Evolutionary conservation across 2,888 invertebrate genomes (phyloP).

Genomic region (Nycteola revayana): DNA sequence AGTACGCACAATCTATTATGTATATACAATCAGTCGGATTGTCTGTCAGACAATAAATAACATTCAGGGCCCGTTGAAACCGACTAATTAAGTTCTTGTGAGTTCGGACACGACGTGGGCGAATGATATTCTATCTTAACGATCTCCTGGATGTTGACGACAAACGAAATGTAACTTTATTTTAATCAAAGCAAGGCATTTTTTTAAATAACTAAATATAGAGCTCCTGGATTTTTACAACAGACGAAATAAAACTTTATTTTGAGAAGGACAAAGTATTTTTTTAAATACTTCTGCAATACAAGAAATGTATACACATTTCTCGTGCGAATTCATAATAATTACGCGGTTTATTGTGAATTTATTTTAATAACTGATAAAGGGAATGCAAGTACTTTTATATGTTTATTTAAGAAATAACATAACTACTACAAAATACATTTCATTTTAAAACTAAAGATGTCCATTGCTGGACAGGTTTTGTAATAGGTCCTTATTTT

Average conservation of each 20-base stretch:
- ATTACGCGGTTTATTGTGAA: conserved; percentile 50
- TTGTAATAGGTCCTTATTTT: no score
- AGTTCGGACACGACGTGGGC: conserved; percentile 61
- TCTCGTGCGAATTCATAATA: conserved; percentile 58
- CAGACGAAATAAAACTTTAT: conserved; percentile 39
- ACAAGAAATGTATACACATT: conserved; percentile 34
- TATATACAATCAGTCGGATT: conserved; percentile 61
- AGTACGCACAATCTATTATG: conserved; percentile 56
- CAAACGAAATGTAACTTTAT: conserved; percentile 39
- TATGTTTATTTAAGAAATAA: no score
- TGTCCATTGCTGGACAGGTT: no score
- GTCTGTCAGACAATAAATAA: conserved; percentile 70
- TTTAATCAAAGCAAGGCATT: conserved; percentile 13
- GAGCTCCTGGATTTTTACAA: conserved; percentile 38
- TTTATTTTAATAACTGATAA: conserved; percentile 70
- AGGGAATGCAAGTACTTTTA: conserved; percentile 48
- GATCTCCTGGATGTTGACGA: conserved; percentile 38
- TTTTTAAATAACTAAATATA: conserved; percentile 16
- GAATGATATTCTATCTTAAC: conserved; percentile 47
- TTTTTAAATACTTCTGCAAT: conserved; percentile 18
- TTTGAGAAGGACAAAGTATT: conserved; percentile 13
- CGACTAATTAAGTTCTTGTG: conserved; percentile 78
- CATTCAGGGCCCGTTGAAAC: conserved; percentile 57
- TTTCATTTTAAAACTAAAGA: no score
- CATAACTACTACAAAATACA: no score